These are phyloP conservation scores for Noctua janthe DNA, from an alignment of 2,888 invertebrate genomes.

Conservation along the genomic window DNA sequence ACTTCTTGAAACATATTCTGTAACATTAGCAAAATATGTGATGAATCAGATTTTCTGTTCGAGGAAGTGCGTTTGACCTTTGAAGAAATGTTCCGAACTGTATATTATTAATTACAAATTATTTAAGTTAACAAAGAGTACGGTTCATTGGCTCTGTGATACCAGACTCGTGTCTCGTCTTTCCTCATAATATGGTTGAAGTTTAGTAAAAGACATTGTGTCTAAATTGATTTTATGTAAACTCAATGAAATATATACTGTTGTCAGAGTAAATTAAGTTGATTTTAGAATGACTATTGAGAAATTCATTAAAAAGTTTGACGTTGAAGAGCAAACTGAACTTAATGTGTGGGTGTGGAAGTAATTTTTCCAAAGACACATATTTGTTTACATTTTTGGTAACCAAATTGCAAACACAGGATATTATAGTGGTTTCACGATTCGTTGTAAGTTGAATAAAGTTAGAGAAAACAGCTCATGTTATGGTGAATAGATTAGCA, in stretches of 20 bases:
- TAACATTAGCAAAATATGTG: conserved; percentile 32
- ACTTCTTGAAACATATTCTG: conserved; percentile 13
- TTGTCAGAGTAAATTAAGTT: background rate
- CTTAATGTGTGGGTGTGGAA: background rate
- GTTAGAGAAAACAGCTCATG: background rate
- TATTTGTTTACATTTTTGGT: background rate
- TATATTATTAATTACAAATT: conserved; percentile 15
- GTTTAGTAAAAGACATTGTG: background rate
- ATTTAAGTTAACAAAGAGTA: conserved; percentile 8
- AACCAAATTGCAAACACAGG: background rate
- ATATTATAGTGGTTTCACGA: background rate
- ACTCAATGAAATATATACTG: background rate
- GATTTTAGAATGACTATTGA: background rate
- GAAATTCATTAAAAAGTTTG: background rate
- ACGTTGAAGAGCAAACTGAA: background rate
- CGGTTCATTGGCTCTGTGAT: background rate
- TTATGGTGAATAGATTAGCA: background rate
- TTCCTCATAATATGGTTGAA: background rate
- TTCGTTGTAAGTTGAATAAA: background rate
- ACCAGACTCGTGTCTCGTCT: background rate
- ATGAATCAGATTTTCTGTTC: conserved; percentile 31
- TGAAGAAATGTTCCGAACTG: conserved; percentile 6
- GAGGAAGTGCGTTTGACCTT: conserved; percentile 1
- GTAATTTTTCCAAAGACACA: background rate
- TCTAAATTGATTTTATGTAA: background rate